Evolutionary conservation across 35 echinoderm and acorn worm genomes (phyloP), one percentile per base, ranked within the genome.

Genomic region (Acanthaster planci): DNA sequence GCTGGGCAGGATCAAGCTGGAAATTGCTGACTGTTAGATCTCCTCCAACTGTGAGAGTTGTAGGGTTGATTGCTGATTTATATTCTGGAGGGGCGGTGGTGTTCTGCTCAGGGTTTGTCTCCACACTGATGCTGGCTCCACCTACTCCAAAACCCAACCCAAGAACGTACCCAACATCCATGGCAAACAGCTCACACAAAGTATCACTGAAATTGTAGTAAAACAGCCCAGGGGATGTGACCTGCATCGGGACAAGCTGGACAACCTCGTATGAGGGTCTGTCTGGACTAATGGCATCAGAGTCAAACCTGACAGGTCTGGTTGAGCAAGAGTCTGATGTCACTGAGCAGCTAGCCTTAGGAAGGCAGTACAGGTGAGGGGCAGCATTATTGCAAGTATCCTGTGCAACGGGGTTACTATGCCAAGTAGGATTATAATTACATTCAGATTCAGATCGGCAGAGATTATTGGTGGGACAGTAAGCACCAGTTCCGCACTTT

Each of bases 91-190:
- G 39, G 7, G 40, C 18, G 29, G 34, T 34, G 34, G 26, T 72
- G 64, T 30, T 72, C 29, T 4, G 8, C 34, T 34, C 78, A 9
- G 86, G 17, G 2, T 60, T 38, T 8, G 27, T 36, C 27, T 89
- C 39, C 7, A 38, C 67, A 8, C 55, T 50, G 19, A 89, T 77
- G n/a, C 10, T 17, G 32, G 87, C 87, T 2, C 56, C 80, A 55
- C 40, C 79, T 34, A 3, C 21, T 26, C 0, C 8, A 26, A 82
- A 79, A 2, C 50, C 42, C 9, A 76, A 83, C 15, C 87, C 87
- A 7, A 89, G 32, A 26, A 82, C 47, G 40, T 89, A 80, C 2
- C 87, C 87, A 10, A 89, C 58, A 29, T 83, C 80, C 8, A 77
- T 40, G 16, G 23, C 7, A 19, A 67, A 72, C 3, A 72, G 38